Conservation (phyloP, 2,888 invertebrate genomes). For the Xiphydria camelus region DNA sequence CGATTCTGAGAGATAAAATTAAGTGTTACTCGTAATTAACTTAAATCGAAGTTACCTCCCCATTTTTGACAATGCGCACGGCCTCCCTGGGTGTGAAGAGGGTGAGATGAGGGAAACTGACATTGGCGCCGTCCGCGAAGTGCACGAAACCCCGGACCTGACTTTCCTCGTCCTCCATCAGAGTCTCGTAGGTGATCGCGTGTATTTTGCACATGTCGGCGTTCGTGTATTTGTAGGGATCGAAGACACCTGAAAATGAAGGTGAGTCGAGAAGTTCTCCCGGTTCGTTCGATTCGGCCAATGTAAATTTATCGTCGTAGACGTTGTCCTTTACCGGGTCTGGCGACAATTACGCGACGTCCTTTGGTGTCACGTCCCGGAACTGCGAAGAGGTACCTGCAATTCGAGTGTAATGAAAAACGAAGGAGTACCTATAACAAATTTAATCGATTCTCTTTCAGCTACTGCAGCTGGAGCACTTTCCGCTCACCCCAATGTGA, state of each 20-base stretch:
- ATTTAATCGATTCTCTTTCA: background rate
- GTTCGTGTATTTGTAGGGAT: constrained; percentile 75
- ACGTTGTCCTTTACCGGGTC: constrained; percentile 68
- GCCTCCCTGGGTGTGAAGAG: constrained; percentile 79
- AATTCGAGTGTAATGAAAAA: constrained; percentile 30
- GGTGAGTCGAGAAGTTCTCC: background rate
- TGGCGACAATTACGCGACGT: constrained; percentile 74
- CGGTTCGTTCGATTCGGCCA: background rate
- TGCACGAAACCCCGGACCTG: constrained; percentile 80
- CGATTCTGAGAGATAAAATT: no score
- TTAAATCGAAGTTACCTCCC: constrained; percentile 76
- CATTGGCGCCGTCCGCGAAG: constrained; percentile 75
- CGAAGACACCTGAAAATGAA: constrained; percentile 68
- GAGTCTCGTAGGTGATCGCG: constrained; percentile 75
- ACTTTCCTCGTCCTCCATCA: constrained; percentile 80
- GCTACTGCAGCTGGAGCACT: background rate
- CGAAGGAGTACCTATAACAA: background rate
- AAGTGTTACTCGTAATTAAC: no score
- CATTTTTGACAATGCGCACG: constrained; percentile 78
- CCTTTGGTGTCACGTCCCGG: constrained; percentile 76
- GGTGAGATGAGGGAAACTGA: constrained; percentile 75
- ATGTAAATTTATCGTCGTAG: background rate
- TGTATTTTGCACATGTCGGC: constrained; percentile 79
- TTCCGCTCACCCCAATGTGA: constrained; percentile 67
- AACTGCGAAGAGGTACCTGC: constrained; percentile 76